A percentile compares a stretch with the other conserved stretches of the same genome.
Conservation (phyloP, 2,797 vertebrate genomes). For the Staurois parvus region DNA sequence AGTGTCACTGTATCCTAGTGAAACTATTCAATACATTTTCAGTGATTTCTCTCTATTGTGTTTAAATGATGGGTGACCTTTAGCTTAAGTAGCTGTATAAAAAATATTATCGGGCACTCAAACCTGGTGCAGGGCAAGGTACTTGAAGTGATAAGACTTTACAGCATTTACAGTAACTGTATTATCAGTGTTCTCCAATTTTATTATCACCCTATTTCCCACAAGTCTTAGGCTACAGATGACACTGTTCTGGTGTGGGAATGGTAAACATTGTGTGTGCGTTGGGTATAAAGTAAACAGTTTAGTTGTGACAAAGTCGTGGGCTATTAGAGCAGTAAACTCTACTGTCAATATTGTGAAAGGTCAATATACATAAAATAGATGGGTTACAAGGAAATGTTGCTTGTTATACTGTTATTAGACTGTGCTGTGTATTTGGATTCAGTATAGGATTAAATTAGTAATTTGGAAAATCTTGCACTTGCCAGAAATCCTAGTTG, state of each 20-base stretch:
- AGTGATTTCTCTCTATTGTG: too few species aligned
- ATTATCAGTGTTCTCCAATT: neutral
- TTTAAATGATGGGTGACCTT: too few species aligned
- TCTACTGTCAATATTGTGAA: constrained; percentile 12
- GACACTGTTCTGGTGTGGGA: neutral
- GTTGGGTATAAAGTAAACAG: neutral
- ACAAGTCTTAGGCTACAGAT: neutral
- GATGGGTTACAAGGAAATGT: neutral
- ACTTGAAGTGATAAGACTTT: neutral
- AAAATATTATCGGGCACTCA: neutral
- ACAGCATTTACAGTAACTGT: neutral
- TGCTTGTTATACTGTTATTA: neutral
- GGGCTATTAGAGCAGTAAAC: neutral
- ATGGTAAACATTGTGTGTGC: constrained; percentile 5
- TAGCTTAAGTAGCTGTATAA: too few species aligned
- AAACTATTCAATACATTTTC: too few species aligned
- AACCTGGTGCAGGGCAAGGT: neutral
- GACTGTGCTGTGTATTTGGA: neutral
- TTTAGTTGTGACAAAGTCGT: neutral
- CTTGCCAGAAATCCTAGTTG: neutral
- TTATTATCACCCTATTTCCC: neutral
- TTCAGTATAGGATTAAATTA: neutral
- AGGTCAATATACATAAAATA: neutral
- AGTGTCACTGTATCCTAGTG: too few species aligned
- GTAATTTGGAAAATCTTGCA: neutral